Conservation (phyloP, 2,113 vertebrate genomes). For the Falco punctatus region DNA sequence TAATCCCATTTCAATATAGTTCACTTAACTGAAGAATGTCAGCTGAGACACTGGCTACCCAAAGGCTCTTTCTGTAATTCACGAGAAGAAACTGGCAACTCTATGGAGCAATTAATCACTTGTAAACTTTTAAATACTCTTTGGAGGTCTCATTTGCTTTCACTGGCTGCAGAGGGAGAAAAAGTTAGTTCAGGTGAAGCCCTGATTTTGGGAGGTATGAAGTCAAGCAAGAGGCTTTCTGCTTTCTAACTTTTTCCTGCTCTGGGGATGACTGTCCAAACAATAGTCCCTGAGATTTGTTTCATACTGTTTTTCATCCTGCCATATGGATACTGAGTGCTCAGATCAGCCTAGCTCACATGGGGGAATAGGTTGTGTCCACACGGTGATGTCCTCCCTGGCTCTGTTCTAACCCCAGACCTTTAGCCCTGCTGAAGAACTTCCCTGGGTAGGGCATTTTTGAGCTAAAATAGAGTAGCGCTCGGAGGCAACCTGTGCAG, state of each 20-base stretch:
- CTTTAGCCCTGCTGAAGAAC: not conserved
- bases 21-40: not conserved
- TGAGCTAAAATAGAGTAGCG: not conserved
- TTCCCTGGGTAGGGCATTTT: not conserved
- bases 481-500: not conserved
- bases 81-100: not conserved
- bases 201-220: not conserved
- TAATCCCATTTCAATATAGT: not conserved
- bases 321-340: not conserved
- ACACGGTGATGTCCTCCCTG: not conserved
- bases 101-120: not conserved
- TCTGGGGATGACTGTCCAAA: not conserved
- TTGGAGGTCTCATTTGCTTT: not conserved
- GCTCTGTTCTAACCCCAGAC: not conserved
- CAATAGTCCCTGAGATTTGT: not conserved
- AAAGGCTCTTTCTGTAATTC: not conserved
- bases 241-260: not conserved
- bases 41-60: not conserved
- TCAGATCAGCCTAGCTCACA: not conserved
- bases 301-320: not conserved
- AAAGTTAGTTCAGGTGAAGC: not conserved
- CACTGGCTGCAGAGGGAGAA: not conserved
- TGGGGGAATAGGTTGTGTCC: not conserved
- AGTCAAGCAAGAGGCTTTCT: not conserved
- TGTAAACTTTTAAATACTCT: not conserved